Evolutionary conservation across 1,140 invertebrate genomes (phyloP).

Genomic region (Elymnias hypermnestra): DNA sequence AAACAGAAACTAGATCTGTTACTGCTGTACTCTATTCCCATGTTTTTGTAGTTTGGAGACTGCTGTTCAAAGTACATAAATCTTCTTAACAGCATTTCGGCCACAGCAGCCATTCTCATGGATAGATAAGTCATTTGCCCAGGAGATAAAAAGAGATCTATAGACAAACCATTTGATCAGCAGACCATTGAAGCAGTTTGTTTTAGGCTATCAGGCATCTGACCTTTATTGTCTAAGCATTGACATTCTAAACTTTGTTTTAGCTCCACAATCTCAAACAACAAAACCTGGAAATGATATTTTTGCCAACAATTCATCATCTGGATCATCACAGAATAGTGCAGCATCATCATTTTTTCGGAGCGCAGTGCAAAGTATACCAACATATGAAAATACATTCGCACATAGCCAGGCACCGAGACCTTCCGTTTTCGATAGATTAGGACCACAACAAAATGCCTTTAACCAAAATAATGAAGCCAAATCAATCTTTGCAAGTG

Average conservation of each 20-base stretch:
- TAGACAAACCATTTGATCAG: no score
- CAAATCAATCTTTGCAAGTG: conserved; percentile 43
- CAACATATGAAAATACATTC: conserved; percentile 26
- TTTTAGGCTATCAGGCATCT: no score
- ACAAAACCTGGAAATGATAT: conserved; percentile 42
- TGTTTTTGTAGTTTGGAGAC: no score
- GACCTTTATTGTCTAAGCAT: no score
- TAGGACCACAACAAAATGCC: conserved; percentile 20
- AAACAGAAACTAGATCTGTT: no score
- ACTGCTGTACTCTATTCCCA: no score
- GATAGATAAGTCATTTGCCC: no score
- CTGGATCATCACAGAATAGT: conserved; percentile 1
- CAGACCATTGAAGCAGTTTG: not conserved
- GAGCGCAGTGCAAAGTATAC: conserved; percentile 37
- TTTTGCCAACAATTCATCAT: conserved; percentile 6
- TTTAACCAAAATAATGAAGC: conserved; percentile 24
- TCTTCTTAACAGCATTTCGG: no score
- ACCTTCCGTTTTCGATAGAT: conserved; percentile 19
- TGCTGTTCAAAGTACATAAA: no score
- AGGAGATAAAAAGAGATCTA: no score
- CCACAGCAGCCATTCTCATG: no score
- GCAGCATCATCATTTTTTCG: conserved; percentile 46
- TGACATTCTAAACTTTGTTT: conserved; percentile 7
- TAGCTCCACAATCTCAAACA: conserved; percentile 44
- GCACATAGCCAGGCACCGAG: conserved; percentile 17